Base-by-base conservation (phyloP, 2,888 invertebrate species). In the Heliconius erato region DNA sequence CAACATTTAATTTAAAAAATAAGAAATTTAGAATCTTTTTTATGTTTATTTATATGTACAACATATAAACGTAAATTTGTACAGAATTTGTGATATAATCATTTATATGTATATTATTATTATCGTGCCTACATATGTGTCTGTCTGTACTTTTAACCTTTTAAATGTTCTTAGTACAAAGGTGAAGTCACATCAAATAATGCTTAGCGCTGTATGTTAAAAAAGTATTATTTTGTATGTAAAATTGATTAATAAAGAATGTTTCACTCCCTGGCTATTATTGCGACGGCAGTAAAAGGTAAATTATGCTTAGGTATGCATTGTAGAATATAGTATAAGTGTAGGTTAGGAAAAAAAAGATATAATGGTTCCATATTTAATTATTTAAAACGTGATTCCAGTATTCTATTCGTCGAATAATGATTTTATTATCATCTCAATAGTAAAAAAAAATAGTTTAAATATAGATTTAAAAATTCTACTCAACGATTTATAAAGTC, bases 191-290 rank as follows among this genome's bases (percentile, higher is more conserved):
- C 77, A 72, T 71, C 28, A 44, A 78, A 88, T 86, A 86, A 90
- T 89, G 91, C 91, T 91, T 92, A 89, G 87, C 89, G 87, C 89
- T 91, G 87, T 89, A 87, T 88, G 89, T 91, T 90, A 90, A 91
- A 89, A 92, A 93, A 94, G 94, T 94, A 94, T 94, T 95, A 94
- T 94, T 94, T 89, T 93, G 91, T 91, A 89, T 94, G 91, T 92
- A 92, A 91, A 92, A 90, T 90, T 79, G 84, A 89, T 87, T 85
- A 92, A 91, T 91, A 92, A 92, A 91, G 87, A 89, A 86, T 90
- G 85, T 84, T 28, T 65, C 28, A 82, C 84, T 82, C 74, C 68
- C 76, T 40, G 84, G n/a, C 40, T 71, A 44, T 79, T 72, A 71
- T 82, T 82, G 68, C 59, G 49, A 49, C 78, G 44, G 28, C 11